Evolutionary conservation across 2,113 vertebrate species (phyloP).

Genomic region (Tringa solitaria): DNA sequence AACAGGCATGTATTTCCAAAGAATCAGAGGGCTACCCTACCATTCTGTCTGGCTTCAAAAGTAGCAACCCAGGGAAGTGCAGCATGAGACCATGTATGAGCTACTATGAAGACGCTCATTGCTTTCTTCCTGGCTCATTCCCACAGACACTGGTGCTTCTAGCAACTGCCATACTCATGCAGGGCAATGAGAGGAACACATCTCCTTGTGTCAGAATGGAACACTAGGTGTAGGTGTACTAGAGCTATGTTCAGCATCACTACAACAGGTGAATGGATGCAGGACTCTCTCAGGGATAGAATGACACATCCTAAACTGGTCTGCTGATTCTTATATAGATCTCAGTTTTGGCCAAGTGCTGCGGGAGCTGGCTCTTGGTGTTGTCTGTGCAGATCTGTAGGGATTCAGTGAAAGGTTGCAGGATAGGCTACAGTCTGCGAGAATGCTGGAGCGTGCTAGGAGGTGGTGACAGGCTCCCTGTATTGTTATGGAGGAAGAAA

Average conservation of each 20-base stretch:
- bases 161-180: background rate
- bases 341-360: background rate
- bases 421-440: background rate
- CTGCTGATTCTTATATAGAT: background rate
- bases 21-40: background rate
- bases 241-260: background rate
- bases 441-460: background rate
- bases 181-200: background rate
- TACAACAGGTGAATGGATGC: background rate
- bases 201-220: background rate
- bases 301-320: background rate
- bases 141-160: background rate
- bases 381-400: background rate
- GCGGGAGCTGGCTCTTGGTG: background rate
- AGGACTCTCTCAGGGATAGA: background rate
- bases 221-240: background rate
- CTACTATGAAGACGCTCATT: background rate
- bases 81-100: background rate
- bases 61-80: background rate
- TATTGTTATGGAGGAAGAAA: background rate
- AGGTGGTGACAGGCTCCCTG: background rate
- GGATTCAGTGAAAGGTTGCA: background rate
- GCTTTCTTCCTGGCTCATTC: background rate
- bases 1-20: background rate
- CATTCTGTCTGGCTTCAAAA: background rate